Percentiles rank a stretch among this genome's conserved stretches.
Evolutionary conservation across 2,888 invertebrate species (phyloP).

Genomic region (Orgyia antiqua): DNA sequence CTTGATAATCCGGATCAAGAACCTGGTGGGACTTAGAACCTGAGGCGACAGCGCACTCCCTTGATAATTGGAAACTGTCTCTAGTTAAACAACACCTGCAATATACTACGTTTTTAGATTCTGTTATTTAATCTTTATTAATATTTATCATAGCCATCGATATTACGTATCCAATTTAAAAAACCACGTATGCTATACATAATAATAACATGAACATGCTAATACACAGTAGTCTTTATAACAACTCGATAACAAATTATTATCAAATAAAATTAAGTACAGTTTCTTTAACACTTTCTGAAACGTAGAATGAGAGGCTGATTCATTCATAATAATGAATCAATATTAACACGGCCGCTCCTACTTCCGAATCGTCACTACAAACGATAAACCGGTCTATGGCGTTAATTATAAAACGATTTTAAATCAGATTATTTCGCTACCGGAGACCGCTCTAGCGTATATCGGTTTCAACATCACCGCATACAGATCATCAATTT

Average conservation of each 20-base stretch:
- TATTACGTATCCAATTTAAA: too few relatives aligned
- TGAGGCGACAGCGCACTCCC: slow-evolving; percentile 48
- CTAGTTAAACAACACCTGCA: slow-evolving; percentile 51
- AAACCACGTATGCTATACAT: too few relatives aligned
- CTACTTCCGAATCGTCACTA: slow-evolving; percentile 55
- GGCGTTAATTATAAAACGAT: slow-evolving; percentile 69
- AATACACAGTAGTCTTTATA: too few relatives aligned
- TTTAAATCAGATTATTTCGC: slow-evolving; percentile 67
- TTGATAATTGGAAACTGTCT: slow-evolving; percentile 65
- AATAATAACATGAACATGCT: too few relatives aligned
- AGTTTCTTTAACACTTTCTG: slow-evolving; percentile 45
- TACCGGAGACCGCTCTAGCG: slow-evolving; percentile 53
- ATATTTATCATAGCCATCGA: slow-evolving; percentile 15
- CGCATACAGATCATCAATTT: slow-evolving; percentile 53
- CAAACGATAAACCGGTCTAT: slow-evolving; percentile 52
- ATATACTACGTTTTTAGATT: slow-evolving; percentile 18
- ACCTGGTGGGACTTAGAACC: slow-evolving; percentile 42
- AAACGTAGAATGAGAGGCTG: slow-evolving; percentile 54
- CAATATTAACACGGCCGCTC: slow-evolving; percentile 47
- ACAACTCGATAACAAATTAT: slow-evolving; percentile 16
- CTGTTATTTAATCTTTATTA: slow-evolving; percentile 19
- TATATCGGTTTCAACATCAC: slow-evolving; percentile 55
- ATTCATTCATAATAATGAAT: slow-evolving; percentile 74
- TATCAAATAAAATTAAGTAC: slow-evolving; percentile 53
- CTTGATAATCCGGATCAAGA: slow-evolving; percentile 69